Evolutionary conservation across 2,888 invertebrate species (phyloP).

Genomic region (Netelia fuscicornis): DNA sequence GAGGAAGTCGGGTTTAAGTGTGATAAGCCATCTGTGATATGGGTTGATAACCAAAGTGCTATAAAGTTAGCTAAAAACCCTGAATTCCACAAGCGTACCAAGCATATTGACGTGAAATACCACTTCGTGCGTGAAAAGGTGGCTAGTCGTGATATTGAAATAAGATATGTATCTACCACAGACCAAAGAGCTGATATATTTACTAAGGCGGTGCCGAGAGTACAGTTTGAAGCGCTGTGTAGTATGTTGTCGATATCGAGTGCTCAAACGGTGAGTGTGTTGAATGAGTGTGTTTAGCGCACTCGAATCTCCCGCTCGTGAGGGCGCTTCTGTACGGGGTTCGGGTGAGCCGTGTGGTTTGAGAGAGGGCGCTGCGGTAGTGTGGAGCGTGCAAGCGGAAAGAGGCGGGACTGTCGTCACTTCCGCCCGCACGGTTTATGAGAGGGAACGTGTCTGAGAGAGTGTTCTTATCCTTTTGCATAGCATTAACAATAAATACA

Average conservation of each 20-base stretch:
- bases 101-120: constrained; percentile 68
- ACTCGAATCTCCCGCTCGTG: too few species aligned
- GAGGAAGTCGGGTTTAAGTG: constrained; percentile 55
- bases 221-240: constrained; percentile 41
- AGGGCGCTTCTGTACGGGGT: too few species aligned
- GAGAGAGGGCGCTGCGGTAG: too few species aligned
- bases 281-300: too few species aligned
- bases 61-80: constrained; percentile 58
- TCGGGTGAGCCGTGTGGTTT: too few species aligned
- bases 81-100: constrained; percentile 62
- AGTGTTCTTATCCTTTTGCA: too few species aligned
- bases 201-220: constrained; percentile 41
- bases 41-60: constrained; percentile 70
- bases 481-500: too few species aligned
- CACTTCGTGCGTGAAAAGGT: constrained; percentile 54
- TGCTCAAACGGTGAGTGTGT: constrained; percentile 11
- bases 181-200: constrained; percentile 51
- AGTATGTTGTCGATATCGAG: constrained; percentile 15
- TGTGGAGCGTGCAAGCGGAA: too few species aligned
- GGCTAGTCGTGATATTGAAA: neutral
- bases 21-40: constrained; percentile 58
- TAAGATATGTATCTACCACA: constrained; percentile 44
- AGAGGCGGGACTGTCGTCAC: too few species aligned
- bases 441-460: too few species aligned
- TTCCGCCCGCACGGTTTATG: too few species aligned